Percentiles rank a stretch among this genome's conserved stretches.
Evolutionary conservation across 1,140 invertebrate genomes (phyloP).

Genomic region (Cyclargus thomasi): DNA sequence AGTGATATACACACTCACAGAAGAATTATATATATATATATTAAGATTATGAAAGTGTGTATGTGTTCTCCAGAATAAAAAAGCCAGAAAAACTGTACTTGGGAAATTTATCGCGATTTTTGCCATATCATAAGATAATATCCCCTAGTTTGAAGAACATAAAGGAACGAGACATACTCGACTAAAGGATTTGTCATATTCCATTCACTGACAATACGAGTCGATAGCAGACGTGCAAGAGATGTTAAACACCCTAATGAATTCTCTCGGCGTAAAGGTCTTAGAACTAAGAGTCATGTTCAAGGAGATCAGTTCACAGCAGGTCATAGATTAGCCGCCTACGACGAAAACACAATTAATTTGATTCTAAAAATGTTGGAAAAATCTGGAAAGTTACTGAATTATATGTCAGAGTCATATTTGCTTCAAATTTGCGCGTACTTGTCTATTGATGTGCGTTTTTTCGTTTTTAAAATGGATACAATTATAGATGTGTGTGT

Average conservation of each 20-base stretch:
- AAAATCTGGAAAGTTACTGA: too few relatives aligned
- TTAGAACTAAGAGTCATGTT: constrained; percentile 10
- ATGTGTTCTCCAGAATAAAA: too few relatives aligned
- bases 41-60: too few relatives aligned
- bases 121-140: not conserved
- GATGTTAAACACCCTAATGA: constrained; percentile 6
- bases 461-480: too few relatives aligned
- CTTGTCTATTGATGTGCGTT: too few relatives aligned
- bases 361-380: not conserved
- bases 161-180: not conserved
- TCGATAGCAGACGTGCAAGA: not conserved
- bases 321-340: not conserved
- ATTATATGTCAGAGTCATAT: too few relatives aligned
- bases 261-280: not conserved
- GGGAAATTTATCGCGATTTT: not conserved
- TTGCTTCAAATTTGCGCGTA: too few relatives aligned
- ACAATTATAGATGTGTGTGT: too few relatives aligned
- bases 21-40: too few relatives aligned
- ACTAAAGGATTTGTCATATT: not conserved
- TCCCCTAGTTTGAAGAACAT: not conserved
- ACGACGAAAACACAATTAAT: not conserved
- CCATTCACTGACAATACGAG: not conserved
- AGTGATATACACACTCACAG: too few relatives aligned
- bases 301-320: constrained; percentile 3
- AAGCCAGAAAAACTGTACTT: too few relatives aligned